Evolutionary conservation across 2,888 invertebrate species (phyloP).

Genomic region (Oscheius myriophilus): DNA sequence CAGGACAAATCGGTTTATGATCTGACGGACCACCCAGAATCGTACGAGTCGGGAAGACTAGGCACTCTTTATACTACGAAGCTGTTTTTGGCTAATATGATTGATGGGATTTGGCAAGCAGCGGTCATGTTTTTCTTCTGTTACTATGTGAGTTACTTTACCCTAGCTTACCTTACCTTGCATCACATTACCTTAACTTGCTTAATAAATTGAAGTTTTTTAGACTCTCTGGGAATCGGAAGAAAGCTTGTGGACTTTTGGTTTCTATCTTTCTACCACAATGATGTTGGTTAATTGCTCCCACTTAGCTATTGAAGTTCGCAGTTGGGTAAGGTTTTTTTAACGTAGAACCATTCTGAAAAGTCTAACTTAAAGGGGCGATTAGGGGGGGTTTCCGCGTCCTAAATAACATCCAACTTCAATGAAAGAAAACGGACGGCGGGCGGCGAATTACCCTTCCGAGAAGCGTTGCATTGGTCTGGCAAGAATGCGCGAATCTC

Average conservation of each 20-base stretch:
- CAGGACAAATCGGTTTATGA: constrained; percentile 85
- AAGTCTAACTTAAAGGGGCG: too few relatives aligned
- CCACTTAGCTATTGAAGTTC: constrained; percentile 83
- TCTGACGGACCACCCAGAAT: constrained; percentile 81
- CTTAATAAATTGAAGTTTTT: too few relatives aligned
- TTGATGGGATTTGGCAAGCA: constrained; percentile 91
- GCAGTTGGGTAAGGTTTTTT: constrained; percentile 32
- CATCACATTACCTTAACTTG: too few relatives aligned
- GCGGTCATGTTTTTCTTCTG: constrained; percentile 87
- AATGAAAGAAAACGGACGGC: too few relatives aligned
- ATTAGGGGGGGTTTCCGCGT: too few relatives aligned
- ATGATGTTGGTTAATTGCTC: constrained; percentile 87
- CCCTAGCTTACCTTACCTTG: too few relatives aligned
- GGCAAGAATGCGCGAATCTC: too few relatives aligned
- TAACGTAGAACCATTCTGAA: too few relatives aligned
- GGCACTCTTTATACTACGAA: constrained; percentile 58
- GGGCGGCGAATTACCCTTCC: too few relatives aligned
- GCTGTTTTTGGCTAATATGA: constrained; percentile 85
- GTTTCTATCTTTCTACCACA: constrained; percentile 84
- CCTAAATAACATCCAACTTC: too few relatives aligned
- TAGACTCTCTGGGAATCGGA: constrained; percentile 62
- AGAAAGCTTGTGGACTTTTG: constrained; percentile 89
- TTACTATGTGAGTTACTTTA: constrained; percentile 74
- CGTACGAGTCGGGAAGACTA: constrained; percentile 83
- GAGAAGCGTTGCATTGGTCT: too few relatives aligned